These are phyloP conservation scores for Todus mexicanus DNA, from an alignment of 2,797 vertebrate species.

Conservation along the genomic window DNA sequence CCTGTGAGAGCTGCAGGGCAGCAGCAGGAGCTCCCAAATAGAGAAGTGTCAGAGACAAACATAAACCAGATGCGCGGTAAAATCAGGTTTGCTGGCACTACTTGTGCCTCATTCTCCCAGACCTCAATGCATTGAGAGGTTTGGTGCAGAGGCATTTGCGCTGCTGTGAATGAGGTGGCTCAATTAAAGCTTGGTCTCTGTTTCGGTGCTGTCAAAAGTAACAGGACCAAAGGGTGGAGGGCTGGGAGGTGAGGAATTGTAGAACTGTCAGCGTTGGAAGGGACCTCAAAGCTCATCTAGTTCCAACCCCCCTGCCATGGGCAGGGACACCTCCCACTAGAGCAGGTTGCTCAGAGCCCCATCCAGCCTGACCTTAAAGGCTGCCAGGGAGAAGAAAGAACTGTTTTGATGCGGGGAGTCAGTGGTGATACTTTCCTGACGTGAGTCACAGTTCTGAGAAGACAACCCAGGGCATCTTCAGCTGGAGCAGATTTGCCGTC, in stretches of 20 bases:
- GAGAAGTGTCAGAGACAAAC: neutral
- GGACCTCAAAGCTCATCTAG: too few relatives aligned
- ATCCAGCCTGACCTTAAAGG: too few relatives aligned
- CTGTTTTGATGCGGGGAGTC: neutral
- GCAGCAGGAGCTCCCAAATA: neutral
- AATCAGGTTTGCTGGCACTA: neutral
- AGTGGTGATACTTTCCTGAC: neutral
- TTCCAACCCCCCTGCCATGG: too few relatives aligned
- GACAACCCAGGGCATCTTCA: neutral
- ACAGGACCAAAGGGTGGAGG: neutral
- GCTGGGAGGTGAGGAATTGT: fast-evolving
- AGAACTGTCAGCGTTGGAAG: too few relatives aligned
- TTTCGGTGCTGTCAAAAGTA: neutral
- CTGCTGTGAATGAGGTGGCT: neutral
- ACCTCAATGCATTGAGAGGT: neutral
- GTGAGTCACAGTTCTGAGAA: fast-evolving
- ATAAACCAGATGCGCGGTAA: neutral
- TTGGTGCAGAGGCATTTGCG: neutral
- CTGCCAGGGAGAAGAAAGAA: too few relatives aligned
- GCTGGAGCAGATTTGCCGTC: neutral
- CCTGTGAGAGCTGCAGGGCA: neutral
- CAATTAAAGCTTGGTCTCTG: neutral
- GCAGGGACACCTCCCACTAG: too few relatives aligned
- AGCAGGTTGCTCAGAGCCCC: too few relatives aligned
- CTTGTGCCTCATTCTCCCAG: neutral